Base-by-base conservation (phyloP, 2,888 invertebrate genomes). In the Stenolophus ochropezus region DNA sequence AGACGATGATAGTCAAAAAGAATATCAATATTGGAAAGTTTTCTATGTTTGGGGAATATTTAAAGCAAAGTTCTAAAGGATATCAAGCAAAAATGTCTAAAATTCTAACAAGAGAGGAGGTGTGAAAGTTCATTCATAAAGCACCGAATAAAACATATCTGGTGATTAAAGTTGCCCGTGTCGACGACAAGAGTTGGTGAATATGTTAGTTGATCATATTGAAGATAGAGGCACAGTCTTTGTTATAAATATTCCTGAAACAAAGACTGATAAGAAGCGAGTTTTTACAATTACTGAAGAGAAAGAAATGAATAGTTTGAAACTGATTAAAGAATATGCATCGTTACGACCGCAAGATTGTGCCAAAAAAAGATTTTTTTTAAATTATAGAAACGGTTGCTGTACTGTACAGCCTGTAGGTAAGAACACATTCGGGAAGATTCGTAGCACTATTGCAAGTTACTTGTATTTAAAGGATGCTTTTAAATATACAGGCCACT, bases 111-210 rank as follows among this genome's bases (percentile, higher is more conserved):
- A 58, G 23, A 58, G 18, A 58, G 16, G 5, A 58, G 6, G 58
- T 58, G 20, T 21, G 14, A 20, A 58, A 14, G 58, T 58, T 58
- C 23, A 4, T 58, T 58, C 8, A 20, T 20, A 20, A 58, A 23
- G 58, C 58, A 6, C 58, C 58, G n/a, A 23, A 16, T 5, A 23
- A 58, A 49, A 49, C 49, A 49, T 49, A 49, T 49, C n/a, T 49
- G n/a, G 2, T 49, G 49, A 49, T 49, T 2, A 49, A 69, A 14
- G 27, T 25, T 27, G 69, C 33, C 6, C 33, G 2, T 69, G 23
- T 8, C 23, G 6, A 20, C 84, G 84, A 77, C 81, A 82, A 8
- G 83, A 84, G 82, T 25, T 84, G 27, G 81, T 82, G 49, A 47
- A 77, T n/a, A 78, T 84, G 83, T 82, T 49, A 18, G 56, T 74